These are phyloP conservation scores for Scaptomyza cyrtandrae DNA, from an alignment of 2,888 invertebrate genomes.

Conservation along the genomic window DNA sequence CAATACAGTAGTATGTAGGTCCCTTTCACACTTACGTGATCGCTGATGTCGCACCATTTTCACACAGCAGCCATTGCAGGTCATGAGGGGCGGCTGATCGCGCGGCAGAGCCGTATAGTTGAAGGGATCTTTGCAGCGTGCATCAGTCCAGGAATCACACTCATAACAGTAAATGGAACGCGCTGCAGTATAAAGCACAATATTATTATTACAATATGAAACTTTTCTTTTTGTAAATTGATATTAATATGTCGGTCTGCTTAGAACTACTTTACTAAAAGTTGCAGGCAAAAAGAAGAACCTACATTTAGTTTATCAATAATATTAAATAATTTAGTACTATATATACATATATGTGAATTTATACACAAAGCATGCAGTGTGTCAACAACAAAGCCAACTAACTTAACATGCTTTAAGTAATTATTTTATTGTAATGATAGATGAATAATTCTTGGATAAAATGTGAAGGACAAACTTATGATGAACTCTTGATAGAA, in stretches of 20 bases:
- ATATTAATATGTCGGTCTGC: constrained; percentile 4
- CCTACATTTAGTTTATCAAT: constrained; percentile 2
- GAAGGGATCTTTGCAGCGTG: constrained; percentile 95
- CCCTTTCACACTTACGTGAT: constrained; percentile 89
- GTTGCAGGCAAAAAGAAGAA: constrained; percentile 21
- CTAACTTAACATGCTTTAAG: not conserved
- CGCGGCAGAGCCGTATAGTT: constrained; percentile 95
- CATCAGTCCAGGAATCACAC: constrained; percentile 96
- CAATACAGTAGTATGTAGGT: not conserved
- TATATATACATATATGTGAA: constrained; percentile 3
- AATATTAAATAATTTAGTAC: not conserved
- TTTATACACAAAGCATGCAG: constrained; percentile 15
- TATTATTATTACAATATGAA: constrained; percentile 21
- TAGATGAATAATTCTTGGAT: not conserved
- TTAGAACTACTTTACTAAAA: constrained; percentile 22
- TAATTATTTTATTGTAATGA: not conserved
- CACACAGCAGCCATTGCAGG: constrained; percentile 96
- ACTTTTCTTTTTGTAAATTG: not conserved
- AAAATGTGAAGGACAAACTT: no score
- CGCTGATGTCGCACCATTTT: constrained; percentile 97
- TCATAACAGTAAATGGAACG: constrained; percentile 96
- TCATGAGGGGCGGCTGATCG: constrained; percentile 94
- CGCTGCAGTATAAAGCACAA: constrained; percentile 86
- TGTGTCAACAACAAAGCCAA: not conserved
- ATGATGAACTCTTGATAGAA: no score